phyloP scores from a whole-genome alignment of 1,140 invertebrate species.

The Microplitis mediator region DNA sequence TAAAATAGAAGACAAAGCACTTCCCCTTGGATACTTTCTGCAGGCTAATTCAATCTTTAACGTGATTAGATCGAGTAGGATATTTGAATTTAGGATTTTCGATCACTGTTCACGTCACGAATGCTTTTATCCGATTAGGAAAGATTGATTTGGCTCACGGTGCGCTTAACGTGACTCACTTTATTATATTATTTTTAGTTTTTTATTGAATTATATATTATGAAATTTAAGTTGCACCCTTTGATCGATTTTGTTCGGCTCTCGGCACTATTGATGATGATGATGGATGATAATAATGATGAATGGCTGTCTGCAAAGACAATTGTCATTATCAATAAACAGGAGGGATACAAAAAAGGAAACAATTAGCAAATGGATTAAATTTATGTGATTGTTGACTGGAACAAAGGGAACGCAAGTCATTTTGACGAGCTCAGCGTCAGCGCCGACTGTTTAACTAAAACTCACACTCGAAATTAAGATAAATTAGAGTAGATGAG shows the following conservation, averaged over 20 bases:
- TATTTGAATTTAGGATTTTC: constrained; percentile 49
- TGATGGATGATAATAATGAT: no score
- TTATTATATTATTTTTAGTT: neutral
- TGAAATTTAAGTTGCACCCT: neutral
- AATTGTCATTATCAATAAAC: no score
- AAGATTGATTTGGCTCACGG: constrained; percentile 33
- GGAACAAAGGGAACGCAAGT: neutral
- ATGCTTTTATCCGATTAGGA: constrained; percentile 42
- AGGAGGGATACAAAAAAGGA: no score
- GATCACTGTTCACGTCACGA: constrained; percentile 36
- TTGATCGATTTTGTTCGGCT: constrained; percentile 4
- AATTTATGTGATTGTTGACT: neutral
- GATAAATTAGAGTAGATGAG: constrained; percentile 39
- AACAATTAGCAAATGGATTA: no score
- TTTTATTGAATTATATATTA: neutral
- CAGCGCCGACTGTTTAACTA: neutral
- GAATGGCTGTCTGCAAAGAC: no score
- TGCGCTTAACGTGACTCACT: constrained; percentile 1
- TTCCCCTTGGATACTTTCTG: no score
- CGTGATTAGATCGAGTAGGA: constrained; percentile 38
- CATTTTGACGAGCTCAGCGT: neutral
- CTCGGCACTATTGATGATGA: neutral
- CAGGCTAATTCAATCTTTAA: no score
- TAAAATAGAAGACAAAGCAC: no score
- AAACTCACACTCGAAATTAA: constrained; percentile 28